Evolutionary conservation across 2,888 invertebrate species (phyloP), one percentile per base, ranked within the genome.

Genomic region (Calameuta filiformis): DNA sequence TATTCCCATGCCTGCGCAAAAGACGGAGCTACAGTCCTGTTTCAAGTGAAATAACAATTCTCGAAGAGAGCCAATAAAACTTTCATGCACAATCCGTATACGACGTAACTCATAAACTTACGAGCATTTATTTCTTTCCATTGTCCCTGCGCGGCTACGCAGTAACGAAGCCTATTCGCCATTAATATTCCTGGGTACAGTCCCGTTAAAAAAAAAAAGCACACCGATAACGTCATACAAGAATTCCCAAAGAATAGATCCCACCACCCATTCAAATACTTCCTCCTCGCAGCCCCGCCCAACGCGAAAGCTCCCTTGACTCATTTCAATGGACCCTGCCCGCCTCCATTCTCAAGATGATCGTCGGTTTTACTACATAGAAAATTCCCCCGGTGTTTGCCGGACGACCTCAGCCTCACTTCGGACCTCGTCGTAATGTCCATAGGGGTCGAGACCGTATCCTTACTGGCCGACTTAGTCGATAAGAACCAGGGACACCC

Each of bases 191-290:
- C 56, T 0, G 9, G 23, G 23, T 4, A 56, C 23, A 56, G 9
- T 56, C 9, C 56, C 56, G 9, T 15, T 56, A 4, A 23, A 56
- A 56, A 56, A 4, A 23, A 56, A 56, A 56, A 56, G 33, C 4
- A 0, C 9, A 56, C 56, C 23, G 15, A 40, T 23, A 40, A 56
- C 9, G 56, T 9, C 6, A 9, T 23, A 56, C 6, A 56, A 56
- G 23, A 56, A 56, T 56, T 23, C 56, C 23, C 73, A 73, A 77
- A 79, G 82, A 85, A 85, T 84, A 82, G 81, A 82, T n/a, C 81
- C 82, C 83, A 35, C 82, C 77, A 85, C 83, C 83, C 79, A 83
- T 77, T 82, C 73, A 78, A 84, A 85, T 84, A 80, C 79, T 80
- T 73, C 23, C 40, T 81, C 12, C 35, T 40, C 68, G 68, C 69